These are phyloP conservation scores for Xerus inauris DNA, from an alignment of 2,113 vertebrate genomes.

Conservation along the genomic window DNA sequence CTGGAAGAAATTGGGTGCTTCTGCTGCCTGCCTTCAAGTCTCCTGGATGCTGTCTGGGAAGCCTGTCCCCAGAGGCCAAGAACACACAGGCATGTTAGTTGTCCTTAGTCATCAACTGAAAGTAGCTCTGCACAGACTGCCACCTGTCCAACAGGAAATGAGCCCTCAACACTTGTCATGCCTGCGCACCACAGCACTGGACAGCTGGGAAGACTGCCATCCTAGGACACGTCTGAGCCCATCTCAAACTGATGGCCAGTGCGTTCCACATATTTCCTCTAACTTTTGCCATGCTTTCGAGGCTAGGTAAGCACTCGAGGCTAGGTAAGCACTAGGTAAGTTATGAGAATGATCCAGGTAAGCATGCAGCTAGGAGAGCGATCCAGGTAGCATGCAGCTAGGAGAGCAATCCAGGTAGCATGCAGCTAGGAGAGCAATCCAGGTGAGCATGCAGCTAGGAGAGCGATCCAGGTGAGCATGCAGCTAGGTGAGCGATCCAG, in stretches of 20 bases:
- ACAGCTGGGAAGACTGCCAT: background rate
- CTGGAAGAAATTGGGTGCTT: background rate
- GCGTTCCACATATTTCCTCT: background rate
- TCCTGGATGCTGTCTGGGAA: background rate
- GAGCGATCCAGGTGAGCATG: background rate
- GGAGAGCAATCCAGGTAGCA: no score
- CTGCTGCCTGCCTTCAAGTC: background rate
- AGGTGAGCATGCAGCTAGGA: background rate
- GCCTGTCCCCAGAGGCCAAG: background rate
- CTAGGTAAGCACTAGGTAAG: slow-evolving; percentile 4
- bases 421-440: no score
- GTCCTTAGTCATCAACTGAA: slow-evolving; percentile 41
- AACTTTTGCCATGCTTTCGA: background rate
- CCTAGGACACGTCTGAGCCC: background rate
- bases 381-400: no score
- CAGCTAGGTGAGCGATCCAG: no score
- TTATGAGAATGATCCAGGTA: no score
- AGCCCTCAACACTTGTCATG: background rate
- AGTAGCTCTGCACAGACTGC: background rate
- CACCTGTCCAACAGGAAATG: slow-evolving; percentile 54
- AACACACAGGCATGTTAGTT: background rate
- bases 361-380: no score
- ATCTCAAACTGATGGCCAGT: slow-evolving; percentile 3
- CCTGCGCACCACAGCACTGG: background rate
- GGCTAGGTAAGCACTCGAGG: slow-evolving; percentile 14